These are phyloP conservation scores for Sphenodon punctatus DNA, from an alignment of 2,797 vertebrate genomes.

Conservation along the genomic window DNA sequence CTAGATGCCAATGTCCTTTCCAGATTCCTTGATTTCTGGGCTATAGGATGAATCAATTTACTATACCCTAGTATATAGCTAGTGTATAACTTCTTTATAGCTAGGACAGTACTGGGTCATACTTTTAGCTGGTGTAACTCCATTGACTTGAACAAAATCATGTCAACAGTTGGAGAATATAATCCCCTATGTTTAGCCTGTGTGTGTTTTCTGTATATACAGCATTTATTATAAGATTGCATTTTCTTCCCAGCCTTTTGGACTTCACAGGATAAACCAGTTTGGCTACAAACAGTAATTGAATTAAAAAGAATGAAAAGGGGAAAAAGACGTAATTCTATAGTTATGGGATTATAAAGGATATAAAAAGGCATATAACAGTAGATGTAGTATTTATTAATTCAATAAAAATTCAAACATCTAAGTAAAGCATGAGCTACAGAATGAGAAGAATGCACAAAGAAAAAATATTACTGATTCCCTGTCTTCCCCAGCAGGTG, in stretches of 20 bases:
- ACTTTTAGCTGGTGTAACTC: too few species aligned
- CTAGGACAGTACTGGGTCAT: too few species aligned
- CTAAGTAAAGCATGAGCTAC: background rate
- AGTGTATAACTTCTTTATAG: too few species aligned
- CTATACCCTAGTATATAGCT: too few species aligned
- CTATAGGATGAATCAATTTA: too few species aligned
- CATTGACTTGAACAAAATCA: background rate
- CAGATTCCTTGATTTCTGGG: too few species aligned
- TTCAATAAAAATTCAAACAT: background rate
- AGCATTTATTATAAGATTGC: background rate
- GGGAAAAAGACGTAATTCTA: background rate
- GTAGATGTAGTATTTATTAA: too few species aligned
- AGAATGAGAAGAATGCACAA: background rate
- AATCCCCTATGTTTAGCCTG: too few species aligned
- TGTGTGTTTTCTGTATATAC: too few species aligned
- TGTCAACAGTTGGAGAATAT: background rate
- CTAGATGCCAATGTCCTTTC: too few species aligned
- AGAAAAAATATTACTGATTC: background rate
- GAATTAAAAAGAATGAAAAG: background rate
- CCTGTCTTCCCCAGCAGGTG: slow-evolving; percentile 50
- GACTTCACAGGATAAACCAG: background rate
- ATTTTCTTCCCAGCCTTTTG: rapidly evolving
- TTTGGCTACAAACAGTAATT: background rate
- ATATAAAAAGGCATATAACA: too few species aligned
- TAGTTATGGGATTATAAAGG: background rate